phyloP scores from a whole-genome alignment of 2,888 invertebrate species.

The Netelia virgata region DNA sequence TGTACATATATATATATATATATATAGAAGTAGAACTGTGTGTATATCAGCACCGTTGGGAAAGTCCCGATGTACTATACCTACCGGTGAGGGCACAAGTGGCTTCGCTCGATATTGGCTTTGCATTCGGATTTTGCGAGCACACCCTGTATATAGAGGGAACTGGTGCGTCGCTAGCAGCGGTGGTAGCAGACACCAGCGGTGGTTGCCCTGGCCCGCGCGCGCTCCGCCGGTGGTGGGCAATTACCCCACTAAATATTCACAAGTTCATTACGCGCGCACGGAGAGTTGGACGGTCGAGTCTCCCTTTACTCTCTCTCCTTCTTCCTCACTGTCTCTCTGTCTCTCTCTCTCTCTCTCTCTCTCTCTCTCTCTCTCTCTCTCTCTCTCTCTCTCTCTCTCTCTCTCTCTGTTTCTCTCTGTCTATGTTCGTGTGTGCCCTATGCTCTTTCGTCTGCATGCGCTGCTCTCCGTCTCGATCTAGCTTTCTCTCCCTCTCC shows the following conservation, averaged over 20 bases:
- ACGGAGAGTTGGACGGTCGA: conserved; percentile 68
- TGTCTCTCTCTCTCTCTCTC: no score
- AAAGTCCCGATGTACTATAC: conserved; percentile 51
- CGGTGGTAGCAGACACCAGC: conserved; percentile 5
- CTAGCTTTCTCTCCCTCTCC: conserved; percentile 69
- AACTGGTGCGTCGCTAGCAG: conserved; percentile 39
- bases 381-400: conserved; percentile 58
- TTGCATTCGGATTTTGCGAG: conserved; percentile 78
- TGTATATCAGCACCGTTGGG: conserved; percentile 27
- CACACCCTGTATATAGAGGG: conserved; percentile 75
- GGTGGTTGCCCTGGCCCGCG: conserved; percentile 59
- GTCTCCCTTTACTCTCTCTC: conserved; percentile 64
- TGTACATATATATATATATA: conserved; percentile 14
- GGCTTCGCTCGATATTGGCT: conserved; percentile 78
- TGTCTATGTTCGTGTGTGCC: conserved; percentile 48
- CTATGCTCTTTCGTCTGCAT: conserved; percentile 44
- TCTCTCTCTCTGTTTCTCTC: conserved; percentile 68
- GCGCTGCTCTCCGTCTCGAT: conserved; percentile 45
- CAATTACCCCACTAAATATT: conserved; percentile 84
- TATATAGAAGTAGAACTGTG: conserved; percentile 9
- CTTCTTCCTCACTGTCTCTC: conserved; percentile 41
- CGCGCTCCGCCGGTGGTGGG: conserved; percentile 76
- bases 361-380: conserved; percentile 68
- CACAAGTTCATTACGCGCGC: conserved; percentile 81
- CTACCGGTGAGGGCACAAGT: conserved; percentile 72